Evolutionary conservation across 2,113 vertebrate species (phyloP), one percentile per base, ranked within the genome.

Genomic region (Malurus cyaneus): DNA sequence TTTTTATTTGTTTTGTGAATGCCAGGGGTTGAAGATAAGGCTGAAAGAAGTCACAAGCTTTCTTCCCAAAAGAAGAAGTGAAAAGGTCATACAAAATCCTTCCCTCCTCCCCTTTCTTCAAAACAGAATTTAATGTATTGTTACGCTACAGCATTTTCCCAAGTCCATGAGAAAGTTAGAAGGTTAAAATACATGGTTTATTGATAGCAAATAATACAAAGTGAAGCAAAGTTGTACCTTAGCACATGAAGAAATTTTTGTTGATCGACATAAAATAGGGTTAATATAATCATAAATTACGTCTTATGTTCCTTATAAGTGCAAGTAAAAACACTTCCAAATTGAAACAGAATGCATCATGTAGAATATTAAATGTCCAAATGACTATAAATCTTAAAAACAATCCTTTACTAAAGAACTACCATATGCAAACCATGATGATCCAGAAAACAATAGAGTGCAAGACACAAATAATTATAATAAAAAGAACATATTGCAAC

Each of bases 401-500:
- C 16, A 91, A 49, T 71, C 79, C 42, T 83, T 84, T 74, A 81
- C n/a, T 76, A 54, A 74, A 71, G 31, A 67, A 71, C 34, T 80
- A 77, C 56, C 44, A 62, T 78, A 93, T 31, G 61, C 34, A 93
- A 94, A 56, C 61, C 50, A 79, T 46, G 50, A 84, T 79, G 76
- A 95, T 56, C 21, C 69, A 91, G 83, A 71, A 84, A 84, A 86
- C 8, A 89, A 60, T 60, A 74, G 3, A 4, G 26, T 86, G 14
- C 53, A 78, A 89, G 65, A 84, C 73, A 83, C 5, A 88, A 94
- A 77, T 69, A 92, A 91, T 81, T 79, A 71, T 41, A 92, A 86
- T 88, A 84, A 70, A 93, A 91, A 78, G 56, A 74, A 91, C 19
- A 79, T 84, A 94, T 29, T 88, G 83, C 41, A 92, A 46, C 65